Base-by-base conservation (phyloP, 2,797 vertebrate species). In the Philypnodon macrostomus region DNA sequence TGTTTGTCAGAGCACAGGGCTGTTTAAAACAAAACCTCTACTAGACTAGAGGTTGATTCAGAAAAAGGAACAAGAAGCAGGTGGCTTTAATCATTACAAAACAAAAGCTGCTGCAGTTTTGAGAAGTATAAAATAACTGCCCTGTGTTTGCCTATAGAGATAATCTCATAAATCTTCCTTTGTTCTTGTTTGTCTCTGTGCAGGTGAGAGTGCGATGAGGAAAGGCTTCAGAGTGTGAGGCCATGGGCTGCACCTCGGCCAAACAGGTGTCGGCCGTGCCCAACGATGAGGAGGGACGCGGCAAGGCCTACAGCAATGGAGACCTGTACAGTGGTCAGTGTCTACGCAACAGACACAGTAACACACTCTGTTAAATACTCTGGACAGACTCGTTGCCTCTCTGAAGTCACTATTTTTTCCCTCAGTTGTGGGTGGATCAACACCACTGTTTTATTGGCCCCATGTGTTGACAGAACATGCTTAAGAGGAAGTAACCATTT, bases 201-300 rank as follows among this genome's bases (percentile, higher is more conserved):
- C 70, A 89, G 88, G 87, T 90, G 86, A 72, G 82, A 80, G 86
- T 89, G 84, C 81, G 63, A 90, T 90, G 83, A 84, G 79, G 86
- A 84, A 84, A 78, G 74, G 70, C 31, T 75, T 75, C 75, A 77
- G 79, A 69, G 84, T 65, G 86, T 97, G 93, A 96, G 94, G 94
- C 91, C 90, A 98, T 98, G 96, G 96, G 96, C 95, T 98, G 96
- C 93, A 94, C 96, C 89, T 98, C 96, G 35, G 95, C 95, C 90
- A 98, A 98, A 91, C 96, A 98, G 96, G 95, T 98, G 90, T 96
- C 95, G 85, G 93, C 95, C 85, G 95, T 98, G 92, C 95, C 97
- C 89, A 97, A 89, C 52, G 95, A 98, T 82, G 95, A 98, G 86
- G 95, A 98, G 90, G 95, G 95, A 92, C 94, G 94, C 70, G 93